These are phyloP conservation scores for Hylaea fasciaria DNA, from an alignment of 2,888 invertebrate species.

Conservation along the genomic window DNA sequence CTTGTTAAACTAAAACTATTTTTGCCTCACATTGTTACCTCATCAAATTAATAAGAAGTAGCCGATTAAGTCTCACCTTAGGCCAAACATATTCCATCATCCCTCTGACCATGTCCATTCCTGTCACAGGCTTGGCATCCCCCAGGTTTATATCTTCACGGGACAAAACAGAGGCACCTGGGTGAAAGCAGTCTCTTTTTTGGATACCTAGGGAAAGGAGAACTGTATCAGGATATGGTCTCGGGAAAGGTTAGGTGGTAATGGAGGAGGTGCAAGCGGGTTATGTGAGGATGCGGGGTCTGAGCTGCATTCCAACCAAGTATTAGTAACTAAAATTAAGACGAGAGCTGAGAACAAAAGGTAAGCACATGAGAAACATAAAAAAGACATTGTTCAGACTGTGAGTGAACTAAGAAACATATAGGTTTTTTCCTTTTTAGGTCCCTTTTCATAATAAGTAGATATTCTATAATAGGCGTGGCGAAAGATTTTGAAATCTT, in stretches of 20 bases:
- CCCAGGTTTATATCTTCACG: slow-evolving; percentile 87
- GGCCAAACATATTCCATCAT: slow-evolving; percentile 99
- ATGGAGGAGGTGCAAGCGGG: slow-evolving; percentile 48
- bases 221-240: slow-evolving; percentile 48
- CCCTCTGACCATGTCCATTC: slow-evolving; percentile 91
- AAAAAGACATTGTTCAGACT: neutral
- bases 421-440: no score
- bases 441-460: no score
- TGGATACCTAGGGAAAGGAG: slow-evolving; percentile 81
- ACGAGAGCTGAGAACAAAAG: slow-evolving; percentile 19
- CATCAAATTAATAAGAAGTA: neutral
- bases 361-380: neutral
- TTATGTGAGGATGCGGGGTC: slow-evolving; percentile 41
- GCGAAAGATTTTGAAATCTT: no score
- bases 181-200: slow-evolving; percentile 95
- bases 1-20: no score
- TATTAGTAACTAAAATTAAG: slow-evolving; percentile 62
- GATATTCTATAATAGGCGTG: no score
- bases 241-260: slow-evolving; percentile 15
- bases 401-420: no score
- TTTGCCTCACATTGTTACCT: no score
- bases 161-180: slow-evolving; percentile 90
- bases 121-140: slow-evolving; percentile 86
- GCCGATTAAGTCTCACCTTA: slow-evolving; percentile 82
- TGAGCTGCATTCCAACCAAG: slow-evolving; percentile 81